These are phyloP conservation scores for Conomelus anceps DNA, from an alignment of 2,888 invertebrate genomes.

Conservation along the genomic window DNA sequence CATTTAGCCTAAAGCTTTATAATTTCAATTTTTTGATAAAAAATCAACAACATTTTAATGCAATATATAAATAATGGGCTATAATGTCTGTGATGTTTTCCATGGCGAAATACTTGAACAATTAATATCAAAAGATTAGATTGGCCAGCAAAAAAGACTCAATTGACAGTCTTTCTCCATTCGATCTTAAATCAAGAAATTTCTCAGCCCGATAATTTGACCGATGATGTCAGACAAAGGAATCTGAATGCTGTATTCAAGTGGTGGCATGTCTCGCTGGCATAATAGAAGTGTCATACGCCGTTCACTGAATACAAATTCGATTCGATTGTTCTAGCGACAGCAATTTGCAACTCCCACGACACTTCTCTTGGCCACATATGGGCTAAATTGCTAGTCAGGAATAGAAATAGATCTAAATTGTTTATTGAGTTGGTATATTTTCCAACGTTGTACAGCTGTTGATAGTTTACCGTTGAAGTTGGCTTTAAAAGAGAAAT, in stretches of 20 bases:
- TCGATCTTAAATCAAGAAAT: background rate
- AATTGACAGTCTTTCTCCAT: too few relatives aligned
- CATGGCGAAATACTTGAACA: too few relatives aligned
- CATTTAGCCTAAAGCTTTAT: too few relatives aligned
- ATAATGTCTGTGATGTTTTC: too few relatives aligned
- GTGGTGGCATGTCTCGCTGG: background rate
- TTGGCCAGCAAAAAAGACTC: too few relatives aligned
- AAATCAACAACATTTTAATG: too few relatives aligned
- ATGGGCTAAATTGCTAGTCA: background rate
- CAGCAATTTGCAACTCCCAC: background rate
- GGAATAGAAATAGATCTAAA: background rate
- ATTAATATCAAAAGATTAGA: too few relatives aligned
- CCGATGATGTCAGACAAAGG: background rate
- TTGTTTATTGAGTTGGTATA: background rate
- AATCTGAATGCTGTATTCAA: background rate
- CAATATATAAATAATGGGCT: too few relatives aligned
- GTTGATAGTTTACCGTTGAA: background rate
- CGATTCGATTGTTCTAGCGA: background rate
- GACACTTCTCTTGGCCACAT: background rate
- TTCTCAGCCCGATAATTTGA: background rate
- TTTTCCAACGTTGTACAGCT: background rate
- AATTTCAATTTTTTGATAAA: too few relatives aligned
- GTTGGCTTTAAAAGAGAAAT: too few relatives aligned
- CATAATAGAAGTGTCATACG: background rate
- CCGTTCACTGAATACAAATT: background rate